phyloP scores from a whole-genome alignment of 2,797 vertebrate species.

The Carduelis carduelis region DNA sequence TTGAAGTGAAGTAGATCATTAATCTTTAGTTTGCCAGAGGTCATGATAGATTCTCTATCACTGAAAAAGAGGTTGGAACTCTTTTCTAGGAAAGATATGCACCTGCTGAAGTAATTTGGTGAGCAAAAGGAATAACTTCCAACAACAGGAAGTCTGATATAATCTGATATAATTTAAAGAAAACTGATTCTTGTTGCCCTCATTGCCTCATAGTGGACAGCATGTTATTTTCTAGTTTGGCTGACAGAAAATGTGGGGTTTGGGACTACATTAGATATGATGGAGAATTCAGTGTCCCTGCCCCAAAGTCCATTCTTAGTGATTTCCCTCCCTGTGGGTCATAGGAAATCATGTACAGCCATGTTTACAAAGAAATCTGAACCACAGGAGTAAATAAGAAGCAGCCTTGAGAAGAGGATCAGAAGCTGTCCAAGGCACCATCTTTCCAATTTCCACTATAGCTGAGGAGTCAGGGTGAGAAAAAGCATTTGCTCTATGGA shows the following conservation, averaged over 20 bases:
- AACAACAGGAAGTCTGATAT: neutral
- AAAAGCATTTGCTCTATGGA: neutral
- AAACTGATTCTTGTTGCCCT: neutral
- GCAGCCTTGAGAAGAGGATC: neutral
- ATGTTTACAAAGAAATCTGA: neutral
- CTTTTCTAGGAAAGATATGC: neutral
- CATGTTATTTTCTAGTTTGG: neutral
- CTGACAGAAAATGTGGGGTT: neutral
- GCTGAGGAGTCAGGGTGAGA: neutral
- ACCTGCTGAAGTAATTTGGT: neutral
- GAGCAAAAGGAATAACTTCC: neutral
- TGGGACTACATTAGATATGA: neutral
- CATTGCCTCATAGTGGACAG: neutral
- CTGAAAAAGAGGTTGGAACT: neutral
- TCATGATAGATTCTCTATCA: neutral
- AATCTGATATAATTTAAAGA: neutral
- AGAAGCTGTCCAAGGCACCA: neutral
- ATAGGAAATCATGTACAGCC: neutral
- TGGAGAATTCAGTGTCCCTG: neutral
- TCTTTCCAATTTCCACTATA: neutral
- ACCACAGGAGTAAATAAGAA: neutral
- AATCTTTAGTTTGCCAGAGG: neutral
- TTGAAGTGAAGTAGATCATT: neutral
- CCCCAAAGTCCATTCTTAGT: neutral
- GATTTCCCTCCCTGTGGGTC: neutral